Evolutionary conservation across 2,888 invertebrate species (phyloP).

Genomic region (Dynastes grantii): DNA sequence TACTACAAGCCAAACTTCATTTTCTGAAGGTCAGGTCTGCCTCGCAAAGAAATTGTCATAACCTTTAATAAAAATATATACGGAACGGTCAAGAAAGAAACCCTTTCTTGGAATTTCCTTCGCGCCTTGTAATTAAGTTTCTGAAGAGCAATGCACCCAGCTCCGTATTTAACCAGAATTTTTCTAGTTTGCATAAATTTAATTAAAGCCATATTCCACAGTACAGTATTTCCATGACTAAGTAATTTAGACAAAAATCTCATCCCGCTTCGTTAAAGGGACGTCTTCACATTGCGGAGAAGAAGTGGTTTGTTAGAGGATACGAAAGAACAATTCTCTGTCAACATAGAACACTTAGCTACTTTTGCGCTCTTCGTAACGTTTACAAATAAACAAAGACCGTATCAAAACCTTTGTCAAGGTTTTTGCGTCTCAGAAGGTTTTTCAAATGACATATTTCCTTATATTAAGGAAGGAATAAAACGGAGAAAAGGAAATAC

Average conservation of each 20-base stretch:
- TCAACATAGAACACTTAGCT: conserved; percentile 28
- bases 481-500: conserved; percentile 23
- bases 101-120: no score
- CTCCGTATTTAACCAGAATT: neutral
- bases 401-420: conserved; percentile 23
- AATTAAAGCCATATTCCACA: neutral
- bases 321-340: neutral
- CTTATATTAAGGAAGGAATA: conserved; percentile 31
- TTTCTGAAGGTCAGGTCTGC: no score
- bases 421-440: conserved; percentile 15
- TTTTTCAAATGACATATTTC: conserved; percentile 35
- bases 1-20: no score
- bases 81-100: no score
- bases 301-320: neutral
- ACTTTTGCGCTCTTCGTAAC: conserved; percentile 11
- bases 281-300: neutral
- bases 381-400: conserved; percentile 35
- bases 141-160: no score
- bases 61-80: no score
- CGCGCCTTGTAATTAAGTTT: no score
- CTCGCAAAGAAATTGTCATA: no score
- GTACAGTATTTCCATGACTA: neutral
- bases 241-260: conserved; percentile 1
- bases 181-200: neutral
- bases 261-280: neutral